phyloP scores from a whole-genome alignment of 1,140 invertebrate genomes.

The Ostrea denselamellosa region DNA sequence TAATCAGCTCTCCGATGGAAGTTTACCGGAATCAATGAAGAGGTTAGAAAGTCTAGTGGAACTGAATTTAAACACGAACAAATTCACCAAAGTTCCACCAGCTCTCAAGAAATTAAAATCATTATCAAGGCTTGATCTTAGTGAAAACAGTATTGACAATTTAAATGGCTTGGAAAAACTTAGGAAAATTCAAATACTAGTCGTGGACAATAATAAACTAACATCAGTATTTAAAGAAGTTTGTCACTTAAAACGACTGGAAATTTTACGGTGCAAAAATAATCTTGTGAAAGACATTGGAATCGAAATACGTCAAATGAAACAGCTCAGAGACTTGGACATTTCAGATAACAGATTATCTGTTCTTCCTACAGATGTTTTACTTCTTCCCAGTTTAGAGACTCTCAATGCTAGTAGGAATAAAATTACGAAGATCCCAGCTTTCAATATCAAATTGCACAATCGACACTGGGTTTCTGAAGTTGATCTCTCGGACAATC shows the following conservation, averaged over 20 bases:
- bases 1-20: constrained; percentile 69
- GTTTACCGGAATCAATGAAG: constrained; percentile 69
- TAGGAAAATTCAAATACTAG: constrained; percentile 69
- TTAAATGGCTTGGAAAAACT: constrained; percentile 71
- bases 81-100: constrained; percentile 68
- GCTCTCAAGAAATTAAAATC: constrained; percentile 66
- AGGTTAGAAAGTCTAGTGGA: constrained; percentile 70
- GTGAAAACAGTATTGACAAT: constrained; percentile 69
- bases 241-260: constrained; percentile 65
- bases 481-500: constrained; percentile 75
- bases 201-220: constrained; percentile 73
- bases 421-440: constrained; percentile 72
- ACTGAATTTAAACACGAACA: constrained; percentile 70
- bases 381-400: constrained; percentile 70
- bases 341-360: constrained; percentile 73
- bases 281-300: constrained; percentile 70
- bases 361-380: constrained; percentile 73
- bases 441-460: constrained; percentile 70
- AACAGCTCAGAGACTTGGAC: constrained; percentile 68
- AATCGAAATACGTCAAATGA: constrained; percentile 68
- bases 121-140: constrained; percentile 69
- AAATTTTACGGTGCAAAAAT: constrained; percentile 68
- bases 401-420: constrained; percentile 73
- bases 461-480: constrained; percentile 65
- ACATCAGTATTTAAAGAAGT: constrained; percentile 69